Base-by-base conservation (phyloP, 2,797 vertebrate genomes). In the Siniperca obscura region DNA sequence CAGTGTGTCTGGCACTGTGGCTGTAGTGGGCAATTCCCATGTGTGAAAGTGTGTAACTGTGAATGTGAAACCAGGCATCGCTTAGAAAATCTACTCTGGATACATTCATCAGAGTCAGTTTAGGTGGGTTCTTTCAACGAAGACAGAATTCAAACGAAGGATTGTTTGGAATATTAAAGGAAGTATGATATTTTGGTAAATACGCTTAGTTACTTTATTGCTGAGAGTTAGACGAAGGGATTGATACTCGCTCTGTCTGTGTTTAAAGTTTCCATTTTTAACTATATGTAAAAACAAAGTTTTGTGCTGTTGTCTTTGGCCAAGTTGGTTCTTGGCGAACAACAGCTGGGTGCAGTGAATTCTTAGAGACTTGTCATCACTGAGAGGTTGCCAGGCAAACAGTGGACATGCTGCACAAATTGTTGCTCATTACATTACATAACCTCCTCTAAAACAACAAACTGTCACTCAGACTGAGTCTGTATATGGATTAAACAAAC, bases 21-120 rank as follows among this genome's bases (percentile, higher is more conserved):
- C 70, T 68, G 2, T 74, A 86, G 86, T 73, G 74, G 50, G 61
- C 56, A 62, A 61, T 44, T 71, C 70, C 59, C 74, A 76, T n/a
- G 48, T 82, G 83, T 72, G 11, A 42, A 12, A 12, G 40, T 62
- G 1, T 52, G 62, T 42, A 61, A 53, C 48, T 72, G 68, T 27
- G 27, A 82, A 73, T 67, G n/a, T 66, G 59, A 78, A 78, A 82
- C 46, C 44, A 76, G 68, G 17, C 57, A 36, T 48, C 7, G 21
- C 70, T 78, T 27, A 11, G n/a, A 30, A 80, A 81, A 64, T 36
- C 38, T 11, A 73, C 22, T 14, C 17, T 10, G 14, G 5, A 48
- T 44, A 65, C 74, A 40, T 60, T 57, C 22, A 57, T 57, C 22
- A 57, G 25, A 6, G 52, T 56, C 38, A 30, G 13, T 25, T 16